Base-by-base conservation (phyloP, 2,113 vertebrate species). In the Edolisoma coerulescens region DNA sequence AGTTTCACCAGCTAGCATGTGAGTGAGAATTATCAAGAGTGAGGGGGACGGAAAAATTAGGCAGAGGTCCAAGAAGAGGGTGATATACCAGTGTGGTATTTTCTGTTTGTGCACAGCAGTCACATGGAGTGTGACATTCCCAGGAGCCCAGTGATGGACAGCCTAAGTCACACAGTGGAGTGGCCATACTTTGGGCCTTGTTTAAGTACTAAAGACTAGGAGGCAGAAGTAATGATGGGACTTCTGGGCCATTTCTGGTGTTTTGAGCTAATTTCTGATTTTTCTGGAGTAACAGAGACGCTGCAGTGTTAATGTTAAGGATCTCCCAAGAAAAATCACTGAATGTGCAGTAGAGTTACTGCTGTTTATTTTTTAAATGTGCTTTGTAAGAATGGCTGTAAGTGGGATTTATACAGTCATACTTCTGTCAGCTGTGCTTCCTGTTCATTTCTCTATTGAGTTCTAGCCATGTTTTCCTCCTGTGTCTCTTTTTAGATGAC, bases 41-140 rank as follows among this genome's bases (percentile, higher is more conserved):
- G 88, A 95, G 85, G 83, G 84, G 27, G 70, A 89, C 90, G 90
- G 75, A 88, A 57, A 53, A 14, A 39, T 93, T 50, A 86, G 95
- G 90, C 90, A 95, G 79, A 92, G 41, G 45, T 88, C 92, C 92
- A 96, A 77, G 75, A 42, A 64, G 63, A 86, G 82, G 67, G 70
- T 93, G 94, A 77, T 93, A 80, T 28, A 59, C 27, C 85, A 86
- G 47, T 54, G 76, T 93, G 82, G 64, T 80, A 77, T 95, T 96
- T 97, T 91, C 53, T 80, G 63, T 85, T 88, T 93, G 73, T 91
- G 45, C 47, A 42, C 39, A 2, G 19, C 8, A 24, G 30, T 90
- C 93, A 86, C 16, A 16, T 2, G 35, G 87, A 88, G 71, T 80
- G 75, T 85, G 91, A 93, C 91, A 90, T 91, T 91, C 95, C 83